Base-by-base conservation (phyloP, 2,797 vertebrate genomes). In the Acanthis flammea region DNA sequence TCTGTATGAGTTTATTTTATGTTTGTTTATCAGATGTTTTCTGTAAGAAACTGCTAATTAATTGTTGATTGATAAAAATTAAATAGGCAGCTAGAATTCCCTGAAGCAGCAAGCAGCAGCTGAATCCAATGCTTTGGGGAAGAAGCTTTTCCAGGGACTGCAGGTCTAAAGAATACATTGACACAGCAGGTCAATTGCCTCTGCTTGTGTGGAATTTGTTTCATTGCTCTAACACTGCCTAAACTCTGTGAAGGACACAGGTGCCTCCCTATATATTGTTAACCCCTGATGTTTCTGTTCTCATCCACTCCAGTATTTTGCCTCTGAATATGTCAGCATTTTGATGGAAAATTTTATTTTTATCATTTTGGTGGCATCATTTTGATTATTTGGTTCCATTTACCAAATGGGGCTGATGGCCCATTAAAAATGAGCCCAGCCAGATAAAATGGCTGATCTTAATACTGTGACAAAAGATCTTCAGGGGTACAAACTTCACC, bases 41-140 rank as follows among this genome's bases (percentile, higher is more conserved):
- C 81, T 65, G 50, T 70, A 89, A 89, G 77, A 85, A 94, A 92
- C 92, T 92, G 90, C 93, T 95, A 96, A 96, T 95, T 96, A 92
- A 91, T 91, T 84, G 82, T 17, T 90, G 86, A 73, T 84, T 90
- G 85, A 90, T 84, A 75, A 78, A 92, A 95, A 88, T 65, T 9
- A 89, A 93, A 71, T 27, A 67, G 71, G 33, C 86, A 79, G 74
- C 58, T 75, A 87, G 74, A 88, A 95, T 71, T 84, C 71, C 71
- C 90, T 28, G 39, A 90, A 92, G 73, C 25, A 78, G 71, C 19
- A 50, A 21, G 31, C 44, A 73, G 55, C 77, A 85, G 83, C 77
- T 93, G 86, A 89, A 93, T 63, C 35, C 28, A 18, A 27, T 53
- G 39, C 60, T 80, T 67, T 79, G 50, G 28, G 72, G 30, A 90